A percentile compares a stretch with the other conserved stretches of the same genome.
These are phyloP conservation scores for Drosophila bunnanda DNA, from an alignment of 2,888 invertebrate genomes.

Conservation along the genomic window DNA sequence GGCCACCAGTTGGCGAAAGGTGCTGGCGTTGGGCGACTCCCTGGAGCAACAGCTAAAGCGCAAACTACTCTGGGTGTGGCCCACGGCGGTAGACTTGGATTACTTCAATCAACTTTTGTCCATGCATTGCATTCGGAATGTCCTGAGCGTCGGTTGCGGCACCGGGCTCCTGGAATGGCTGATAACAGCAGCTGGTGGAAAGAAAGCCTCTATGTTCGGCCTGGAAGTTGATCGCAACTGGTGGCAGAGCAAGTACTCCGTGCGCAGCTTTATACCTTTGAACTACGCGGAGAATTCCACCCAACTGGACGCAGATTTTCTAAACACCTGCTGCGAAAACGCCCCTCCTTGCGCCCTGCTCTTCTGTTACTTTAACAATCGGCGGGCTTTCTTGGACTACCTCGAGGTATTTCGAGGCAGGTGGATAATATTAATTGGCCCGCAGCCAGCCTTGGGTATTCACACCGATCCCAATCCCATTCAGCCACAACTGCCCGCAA, in stretches of 20 bases:
- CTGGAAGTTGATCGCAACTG: slow-evolving; percentile 92
- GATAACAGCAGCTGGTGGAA: slow-evolving; percentile 86
- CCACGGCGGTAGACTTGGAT: slow-evolving; percentile 86
- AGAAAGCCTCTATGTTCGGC: slow-evolving; percentile 85
- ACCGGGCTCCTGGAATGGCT: slow-evolving; percentile 94
- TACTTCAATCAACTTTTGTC: slow-evolving; percentile 85
- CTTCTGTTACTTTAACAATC: slow-evolving; percentile 93
- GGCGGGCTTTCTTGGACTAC: slow-evolving; percentile 89
- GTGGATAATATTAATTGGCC: slow-evolving; percentile 91
- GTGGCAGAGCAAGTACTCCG: slow-evolving; percentile 92
- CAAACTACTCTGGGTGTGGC: slow-evolving; percentile 90
- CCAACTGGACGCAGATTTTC: slow-evolving; percentile 72
- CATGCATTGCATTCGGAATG: slow-evolving; percentile 84
- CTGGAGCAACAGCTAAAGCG: slow-evolving; percentile 82
- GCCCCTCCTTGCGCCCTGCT: slow-evolving; percentile 86
- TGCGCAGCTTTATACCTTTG: slow-evolving; percentile 89
- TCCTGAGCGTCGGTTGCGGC: slow-evolving; percentile 92
- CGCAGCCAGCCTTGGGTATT: slow-evolving; percentile 87
- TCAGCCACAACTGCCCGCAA: slow-evolving; percentile 85
- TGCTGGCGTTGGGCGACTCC: slow-evolving; percentile 77
- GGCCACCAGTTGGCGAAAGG: slow-evolving; percentile 85
- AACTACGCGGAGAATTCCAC: slow-evolving; percentile 85
- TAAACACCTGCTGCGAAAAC: slow-evolving; percentile 84
- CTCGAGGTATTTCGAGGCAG: slow-evolving; percentile 87
- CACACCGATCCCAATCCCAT: slow-evolving; percentile 91